phyloP scores from a whole-genome alignment of 2,113 vertebrate genomes.

The Potamarius usumacintae region DNA sequence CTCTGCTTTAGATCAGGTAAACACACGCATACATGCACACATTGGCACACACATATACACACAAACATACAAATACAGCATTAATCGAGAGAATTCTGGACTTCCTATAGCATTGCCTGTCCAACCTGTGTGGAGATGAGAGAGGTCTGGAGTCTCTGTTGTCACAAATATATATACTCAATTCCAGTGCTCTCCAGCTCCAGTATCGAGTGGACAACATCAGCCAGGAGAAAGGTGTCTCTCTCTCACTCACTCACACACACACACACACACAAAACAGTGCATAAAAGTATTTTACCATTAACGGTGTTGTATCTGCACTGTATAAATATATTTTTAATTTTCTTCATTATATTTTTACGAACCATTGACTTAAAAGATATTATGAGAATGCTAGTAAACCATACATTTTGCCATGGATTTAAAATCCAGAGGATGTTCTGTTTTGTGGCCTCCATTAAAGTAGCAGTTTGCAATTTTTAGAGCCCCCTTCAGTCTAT shows the following conservation, averaged over 20 bases:
- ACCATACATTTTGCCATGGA: neutral
- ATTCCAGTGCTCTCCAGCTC: slow-evolving; percentile 26
- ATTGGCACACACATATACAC: neutral
- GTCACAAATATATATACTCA: slow-evolving; percentile 40
- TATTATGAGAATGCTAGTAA: neutral
- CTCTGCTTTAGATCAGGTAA: slow-evolving; percentile 31
- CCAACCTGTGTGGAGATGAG: slow-evolving; percentile 28
- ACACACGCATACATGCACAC: neutral
- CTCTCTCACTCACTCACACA: neutral
- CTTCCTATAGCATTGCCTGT: slow-evolving; percentile 29
- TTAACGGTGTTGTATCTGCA: neutral
- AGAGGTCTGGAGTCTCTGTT: slow-evolving; percentile 25
- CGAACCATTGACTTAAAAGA: neutral
- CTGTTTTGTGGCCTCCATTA: neutral
- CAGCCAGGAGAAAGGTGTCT: slow-evolving; percentile 12
- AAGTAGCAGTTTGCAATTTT: neutral
- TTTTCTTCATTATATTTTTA: neutral
- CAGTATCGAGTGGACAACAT: slow-evolving; percentile 16
- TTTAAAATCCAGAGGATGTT: neutral
- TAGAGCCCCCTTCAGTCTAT: neutral
- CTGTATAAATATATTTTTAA: neutral
- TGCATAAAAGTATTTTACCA: neutral
- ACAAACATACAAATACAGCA: too few relatives aligned
- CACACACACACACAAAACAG: neutral
- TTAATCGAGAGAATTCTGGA: neutral